phyloP scores from a whole-genome alignment of 1,140 invertebrate genomes.

The Lasioglossum baleicum region DNA sequence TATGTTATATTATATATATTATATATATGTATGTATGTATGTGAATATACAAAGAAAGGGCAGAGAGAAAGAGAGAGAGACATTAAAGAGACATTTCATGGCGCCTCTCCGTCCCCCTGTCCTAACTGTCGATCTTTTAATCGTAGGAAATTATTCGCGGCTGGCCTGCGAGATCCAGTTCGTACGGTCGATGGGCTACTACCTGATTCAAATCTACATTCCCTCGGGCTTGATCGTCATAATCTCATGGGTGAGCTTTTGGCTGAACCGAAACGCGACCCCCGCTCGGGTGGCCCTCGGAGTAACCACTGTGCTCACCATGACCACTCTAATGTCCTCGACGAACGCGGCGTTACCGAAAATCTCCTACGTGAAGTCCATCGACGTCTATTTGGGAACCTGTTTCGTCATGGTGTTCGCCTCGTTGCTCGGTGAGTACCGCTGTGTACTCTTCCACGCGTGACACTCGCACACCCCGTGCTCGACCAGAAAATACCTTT shows the following conservation, averaged over 20 bases:
- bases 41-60: constrained; percentile 5
- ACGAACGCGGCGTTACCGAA: constrained; percentile 98
- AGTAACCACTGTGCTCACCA: constrained; percentile 98
- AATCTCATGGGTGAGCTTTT: constrained; percentile 99
- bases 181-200: constrained; percentile 98
- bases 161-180: constrained; percentile 98
- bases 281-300: constrained; percentile 97
- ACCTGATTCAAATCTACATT: constrained; percentile 99
- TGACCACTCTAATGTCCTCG: constrained; percentile 99
- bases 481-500: no score
- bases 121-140: constrained; percentile 66
- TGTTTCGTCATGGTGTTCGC: constrained; percentile 99
- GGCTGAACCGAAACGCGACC: constrained; percentile 96
- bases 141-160: constrained; percentile 97
- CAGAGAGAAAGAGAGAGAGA: constrained; percentile 39
- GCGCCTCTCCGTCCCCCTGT: constrained; percentile 65
- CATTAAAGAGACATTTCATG: constrained; percentile 56
- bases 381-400: constrained; percentile 98
- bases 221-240: constrained; percentile 99
- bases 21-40: no score
- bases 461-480: no score
- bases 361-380: constrained; percentile 99
- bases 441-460: constrained; percentile 40
- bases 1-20: no score
- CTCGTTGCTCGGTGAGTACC: constrained; percentile 91